Base-by-base conservation (phyloP, 2,113 vertebrate species). In the Ictalurus punctatus region DNA sequence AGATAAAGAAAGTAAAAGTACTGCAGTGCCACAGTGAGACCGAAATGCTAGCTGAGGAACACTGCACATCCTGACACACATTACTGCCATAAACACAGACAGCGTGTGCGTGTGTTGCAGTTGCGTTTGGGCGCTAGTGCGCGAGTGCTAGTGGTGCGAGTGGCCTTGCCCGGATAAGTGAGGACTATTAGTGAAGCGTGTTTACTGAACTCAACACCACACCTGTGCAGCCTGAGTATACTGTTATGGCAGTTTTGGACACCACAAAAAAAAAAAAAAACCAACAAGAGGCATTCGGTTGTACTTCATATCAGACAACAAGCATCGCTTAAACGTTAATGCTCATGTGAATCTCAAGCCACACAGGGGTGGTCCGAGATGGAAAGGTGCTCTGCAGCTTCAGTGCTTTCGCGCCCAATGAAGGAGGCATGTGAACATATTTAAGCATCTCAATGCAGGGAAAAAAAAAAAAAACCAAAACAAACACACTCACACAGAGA, bases 231-330 rank as follows among this genome's bases (percentile, higher is more conserved):
- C 90, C 91, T 92, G 88, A 92, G 92, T 87, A 63, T 89, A 87
- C 84, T n/a, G 58, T 87, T 82, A 84, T 90, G 92, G 92, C 92
- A 92, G 92, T 92, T 91, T 89, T 86, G 23, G 79, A 90, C 82
- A 81, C 67, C 78, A 86, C 74, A 87, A 58, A 59, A 54, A 76
- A 17, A 48, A 37, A 44, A 69, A 59, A 25, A 52, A 76, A 17
- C 25, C 8, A 44, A 80, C 44, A 25, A 65, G 82, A 19, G 58
- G 34, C 61, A n/a, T 80, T 85, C 61, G 25, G 59, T 81, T 87
- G 44, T 78, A 67, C 79, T 85, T 74, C 6, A 23, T 71, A 76
- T 83, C 56, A 81, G 76, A 82, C 59, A 69, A 61, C 14, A 84
- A 79, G 58, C 54, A 58, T 86, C 58, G 63, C 83, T 87, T 73